phyloP scores from a whole-genome alignment of 2,113 vertebrate genomes.

The Sminthopsis crassicaudata region DNA sequence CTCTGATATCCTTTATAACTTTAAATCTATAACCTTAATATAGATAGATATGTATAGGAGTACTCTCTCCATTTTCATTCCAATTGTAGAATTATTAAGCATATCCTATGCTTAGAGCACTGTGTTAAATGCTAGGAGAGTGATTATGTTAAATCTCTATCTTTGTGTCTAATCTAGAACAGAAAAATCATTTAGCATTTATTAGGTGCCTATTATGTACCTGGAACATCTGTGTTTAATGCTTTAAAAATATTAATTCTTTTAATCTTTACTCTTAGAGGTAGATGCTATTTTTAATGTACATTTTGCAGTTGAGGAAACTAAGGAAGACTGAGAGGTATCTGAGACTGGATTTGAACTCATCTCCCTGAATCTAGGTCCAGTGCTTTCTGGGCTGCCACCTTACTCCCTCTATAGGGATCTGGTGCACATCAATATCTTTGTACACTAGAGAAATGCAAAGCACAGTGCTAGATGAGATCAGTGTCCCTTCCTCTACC shows the following conservation, averaged over 20 bases:
- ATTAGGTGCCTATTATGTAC: background rate
- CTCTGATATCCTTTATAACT: background rate
- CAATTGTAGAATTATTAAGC: background rate
- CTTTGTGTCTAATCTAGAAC: background rate
- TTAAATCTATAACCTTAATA: background rate
- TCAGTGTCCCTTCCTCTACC: rapidly evolving
- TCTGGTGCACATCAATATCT: background rate
- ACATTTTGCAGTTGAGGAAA: background rate
- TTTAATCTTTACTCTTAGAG: background rate
- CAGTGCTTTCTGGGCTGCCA: too few species aligned
- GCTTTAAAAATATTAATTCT: background rate
- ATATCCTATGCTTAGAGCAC: background rate
- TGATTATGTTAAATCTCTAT: background rate
- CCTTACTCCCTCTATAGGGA: background rate
- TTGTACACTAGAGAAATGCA: background rate
- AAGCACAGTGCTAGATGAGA: background rate
- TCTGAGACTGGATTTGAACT: background rate
- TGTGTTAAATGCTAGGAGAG: background rate
- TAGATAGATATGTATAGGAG: too few species aligned
- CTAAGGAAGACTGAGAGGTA: background rate
- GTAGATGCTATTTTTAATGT: background rate
- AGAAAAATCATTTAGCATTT: background rate
- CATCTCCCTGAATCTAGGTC: background rate
- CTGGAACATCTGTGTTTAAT: background rate
- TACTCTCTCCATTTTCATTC: too few species aligned